Conservation (phyloP, 2,888 invertebrate genomes). For the Leptopilina drosophilae region DNA sequence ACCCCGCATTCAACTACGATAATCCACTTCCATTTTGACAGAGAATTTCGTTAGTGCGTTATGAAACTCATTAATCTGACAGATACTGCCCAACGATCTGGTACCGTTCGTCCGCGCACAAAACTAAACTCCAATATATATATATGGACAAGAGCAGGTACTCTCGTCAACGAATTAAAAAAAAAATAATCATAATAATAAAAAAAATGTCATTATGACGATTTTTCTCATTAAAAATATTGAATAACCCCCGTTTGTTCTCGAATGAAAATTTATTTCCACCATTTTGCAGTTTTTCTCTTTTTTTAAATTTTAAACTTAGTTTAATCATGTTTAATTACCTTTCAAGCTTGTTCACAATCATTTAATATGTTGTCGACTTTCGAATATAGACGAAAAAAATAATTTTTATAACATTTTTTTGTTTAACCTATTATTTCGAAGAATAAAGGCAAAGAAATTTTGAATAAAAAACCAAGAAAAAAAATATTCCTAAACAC, state of each 20-base stretch:
- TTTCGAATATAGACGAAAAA: not conserved
- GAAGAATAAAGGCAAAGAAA: no score
- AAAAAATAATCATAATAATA: no score
- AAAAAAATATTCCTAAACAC: no score
- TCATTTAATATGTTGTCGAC: not conserved
- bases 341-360: not conserved
- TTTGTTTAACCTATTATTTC: no score
- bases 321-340: conserved; percentile 4
- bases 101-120: not conserved
- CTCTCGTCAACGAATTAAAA: conserved; percentile 35
- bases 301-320: not conserved
- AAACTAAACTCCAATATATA: conserved; percentile 3
- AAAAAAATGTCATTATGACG: conserved; percentile 25
- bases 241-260: conserved; percentile 5
- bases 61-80: conserved; percentile 72
- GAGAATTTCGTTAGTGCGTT: conserved; percentile 72
- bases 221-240: conserved; percentile 19
- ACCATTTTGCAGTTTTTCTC: not conserved
- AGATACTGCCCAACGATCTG: conserved; percentile 52
- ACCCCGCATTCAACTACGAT: conserved; percentile 62
- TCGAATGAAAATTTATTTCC: conserved; percentile 12
- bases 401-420: no score
- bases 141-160: not conserved
- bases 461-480: no score
- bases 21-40: conserved; percentile 72